Evolutionary conservation across 1,140 invertebrate species (phyloP).

Genomic region (Listronotus oregonensis): DNA sequence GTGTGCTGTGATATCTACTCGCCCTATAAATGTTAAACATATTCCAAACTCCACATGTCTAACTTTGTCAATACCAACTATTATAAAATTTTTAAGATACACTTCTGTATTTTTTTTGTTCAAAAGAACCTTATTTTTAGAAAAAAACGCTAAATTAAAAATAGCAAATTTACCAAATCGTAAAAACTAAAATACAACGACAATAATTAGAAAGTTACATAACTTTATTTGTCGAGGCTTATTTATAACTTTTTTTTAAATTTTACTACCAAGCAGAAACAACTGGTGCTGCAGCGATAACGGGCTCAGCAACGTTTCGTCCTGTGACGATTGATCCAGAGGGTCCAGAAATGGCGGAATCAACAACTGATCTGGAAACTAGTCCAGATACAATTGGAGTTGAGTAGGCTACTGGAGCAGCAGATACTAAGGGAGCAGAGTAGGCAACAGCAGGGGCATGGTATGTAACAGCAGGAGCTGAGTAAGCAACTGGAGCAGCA

Average conservation of each 20-base stretch:
- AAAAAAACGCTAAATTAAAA: too few relatives aligned
- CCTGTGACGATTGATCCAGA: background rate
- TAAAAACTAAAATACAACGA: too few relatives aligned
- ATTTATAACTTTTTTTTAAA: background rate
- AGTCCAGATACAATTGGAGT: slow-evolving; percentile 21
- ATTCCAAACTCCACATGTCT: too few relatives aligned
- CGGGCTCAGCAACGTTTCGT: background rate
- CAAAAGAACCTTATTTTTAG: too few relatives aligned
- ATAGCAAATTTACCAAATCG: too few relatives aligned
- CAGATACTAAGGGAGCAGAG: background rate
- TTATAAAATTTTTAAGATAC: too few relatives aligned
- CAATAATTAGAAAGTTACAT: too few relatives aligned
- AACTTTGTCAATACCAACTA: too few relatives aligned
- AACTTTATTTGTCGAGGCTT: too few relatives aligned
- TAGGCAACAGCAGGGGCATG: background rate
- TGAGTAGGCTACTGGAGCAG: slow-evolving; percentile 24
- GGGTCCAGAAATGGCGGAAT: slow-evolving; percentile 3
- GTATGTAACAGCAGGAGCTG: slow-evolving; percentile 2
- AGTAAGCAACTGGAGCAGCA: background rate
- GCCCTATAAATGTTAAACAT: too few relatives aligned
- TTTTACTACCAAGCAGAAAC: slow-evolving; percentile 1
- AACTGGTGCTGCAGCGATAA: background rate
- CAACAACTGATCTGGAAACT: background rate
- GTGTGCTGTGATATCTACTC: too few relatives aligned
- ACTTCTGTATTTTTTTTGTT: too few relatives aligned